These are phyloP conservation scores for Hypercompe scribonia DNA, from an alignment of 2,888 invertebrate species.

Conservation along the genomic window DNA sequence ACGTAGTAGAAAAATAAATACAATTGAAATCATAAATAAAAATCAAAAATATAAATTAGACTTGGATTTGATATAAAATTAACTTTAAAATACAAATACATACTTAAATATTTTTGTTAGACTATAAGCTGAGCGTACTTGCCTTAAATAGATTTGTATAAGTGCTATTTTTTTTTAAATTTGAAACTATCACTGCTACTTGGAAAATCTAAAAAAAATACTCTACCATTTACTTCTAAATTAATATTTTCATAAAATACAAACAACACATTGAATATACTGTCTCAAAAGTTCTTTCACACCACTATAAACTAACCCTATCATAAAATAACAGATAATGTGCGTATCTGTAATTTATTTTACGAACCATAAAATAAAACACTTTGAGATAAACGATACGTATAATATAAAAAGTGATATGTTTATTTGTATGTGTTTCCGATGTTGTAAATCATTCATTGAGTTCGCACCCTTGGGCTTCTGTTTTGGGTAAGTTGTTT, in stretches of 20 bases:
- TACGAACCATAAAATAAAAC: constrained; percentile 70
- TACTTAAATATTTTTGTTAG: too few species aligned
- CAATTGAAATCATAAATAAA: too few species aligned
- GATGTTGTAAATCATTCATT: constrained; percentile 22
- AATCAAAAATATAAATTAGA: too few species aligned
- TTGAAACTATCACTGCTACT: too few species aligned
- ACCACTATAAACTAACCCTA: constrained; percentile 32
- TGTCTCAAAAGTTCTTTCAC: constrained; percentile 11
- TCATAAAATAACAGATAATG: constrained; percentile 45
- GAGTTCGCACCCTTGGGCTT: constrained; percentile 6
- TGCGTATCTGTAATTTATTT: constrained; percentile 65
- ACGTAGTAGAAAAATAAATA: not conserved
- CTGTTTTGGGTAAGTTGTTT: constrained; percentile 12
- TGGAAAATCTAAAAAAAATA: too few species aligned
- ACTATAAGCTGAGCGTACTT: too few species aligned
- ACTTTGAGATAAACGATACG: constrained; percentile 64
- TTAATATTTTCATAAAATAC: not conserved
- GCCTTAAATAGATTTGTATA: too few species aligned
- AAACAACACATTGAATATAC: not conserved
- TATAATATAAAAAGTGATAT: constrained; percentile 51
- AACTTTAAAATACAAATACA: too few species aligned
- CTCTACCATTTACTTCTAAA: not conserved
- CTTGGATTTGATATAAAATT: not conserved
- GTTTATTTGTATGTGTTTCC: constrained; percentile 22
- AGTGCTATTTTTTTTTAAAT: too few species aligned